phyloP scores from a whole-genome alignment of 2,113 vertebrate genomes.

The Pelusios castaneus region DNA sequence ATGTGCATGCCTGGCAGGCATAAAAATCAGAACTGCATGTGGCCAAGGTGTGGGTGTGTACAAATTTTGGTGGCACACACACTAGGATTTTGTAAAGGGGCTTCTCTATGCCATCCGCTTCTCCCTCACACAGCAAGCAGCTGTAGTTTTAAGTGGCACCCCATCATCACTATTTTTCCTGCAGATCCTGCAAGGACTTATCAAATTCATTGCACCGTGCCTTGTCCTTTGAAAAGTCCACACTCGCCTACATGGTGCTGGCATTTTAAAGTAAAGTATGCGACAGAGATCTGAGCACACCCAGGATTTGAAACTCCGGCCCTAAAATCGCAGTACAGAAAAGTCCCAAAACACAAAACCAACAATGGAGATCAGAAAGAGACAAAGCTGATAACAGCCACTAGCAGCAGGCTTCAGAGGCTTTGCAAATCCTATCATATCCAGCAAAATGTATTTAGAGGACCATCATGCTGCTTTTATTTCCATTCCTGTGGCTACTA shows the following conservation, averaged over 20 bases:
- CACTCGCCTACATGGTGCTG: neutral
- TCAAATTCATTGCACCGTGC: neutral
- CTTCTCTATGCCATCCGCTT: neutral
- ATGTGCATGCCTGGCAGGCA: neutral
- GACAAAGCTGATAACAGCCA: neutral
- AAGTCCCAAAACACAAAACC: rapidly evolving
- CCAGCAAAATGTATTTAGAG: neutral
- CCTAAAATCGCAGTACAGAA: neutral
- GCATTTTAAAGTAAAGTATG: neutral
- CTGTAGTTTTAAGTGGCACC: neutral
- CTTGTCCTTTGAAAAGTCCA: neutral
- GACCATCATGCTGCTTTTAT: neutral
- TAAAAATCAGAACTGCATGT: neutral
- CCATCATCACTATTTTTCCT: neutral
- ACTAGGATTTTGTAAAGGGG: neutral
- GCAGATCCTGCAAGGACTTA: neutral
- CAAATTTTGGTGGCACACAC: neutral
- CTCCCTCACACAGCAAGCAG: neutral
- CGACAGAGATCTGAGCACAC: neutral
- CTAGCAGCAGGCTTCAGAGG: neutral
- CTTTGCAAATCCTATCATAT: neutral
- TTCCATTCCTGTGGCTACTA: neutral
- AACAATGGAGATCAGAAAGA: neutral
- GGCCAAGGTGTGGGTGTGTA: neutral
- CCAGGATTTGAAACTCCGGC: neutral